Conservation (phyloP, 2,113 vertebrate genomes). For the Microtus ochrogaster region DNA sequence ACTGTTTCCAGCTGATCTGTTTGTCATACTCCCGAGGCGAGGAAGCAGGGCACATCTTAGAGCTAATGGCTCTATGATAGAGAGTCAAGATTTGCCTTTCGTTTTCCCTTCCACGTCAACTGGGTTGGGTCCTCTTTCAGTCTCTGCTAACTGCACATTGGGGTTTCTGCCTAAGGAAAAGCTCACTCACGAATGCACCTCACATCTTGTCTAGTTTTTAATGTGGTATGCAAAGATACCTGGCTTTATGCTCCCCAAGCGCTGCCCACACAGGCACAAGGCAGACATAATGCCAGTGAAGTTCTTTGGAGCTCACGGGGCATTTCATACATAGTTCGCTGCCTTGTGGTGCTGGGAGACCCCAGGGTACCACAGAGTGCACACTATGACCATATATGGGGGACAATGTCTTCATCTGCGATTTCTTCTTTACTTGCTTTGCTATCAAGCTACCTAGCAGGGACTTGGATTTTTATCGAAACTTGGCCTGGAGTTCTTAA, state of each 20-base stretch:
- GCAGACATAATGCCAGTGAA: not conserved
- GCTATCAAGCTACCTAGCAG: not conserved
- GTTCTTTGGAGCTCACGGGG: not conserved
- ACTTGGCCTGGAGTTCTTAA: constrained; percentile 31
- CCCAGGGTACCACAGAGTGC: not conserved
- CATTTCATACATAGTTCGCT: not conserved
- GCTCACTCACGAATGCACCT: not conserved
- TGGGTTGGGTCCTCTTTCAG: not conserved
- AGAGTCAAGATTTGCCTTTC: not conserved
- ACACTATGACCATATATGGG: accelerated
- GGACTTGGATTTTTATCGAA: constrained; percentile 66
- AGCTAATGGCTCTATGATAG: not conserved
- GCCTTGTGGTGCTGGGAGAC: not conserved
- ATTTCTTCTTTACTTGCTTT: not conserved
- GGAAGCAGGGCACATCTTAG: not conserved
- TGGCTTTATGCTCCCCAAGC: not conserved
- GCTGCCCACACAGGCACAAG: not conserved
- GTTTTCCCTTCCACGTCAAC: not conserved
- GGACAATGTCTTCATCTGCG: not conserved
- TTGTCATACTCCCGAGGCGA: not conserved
- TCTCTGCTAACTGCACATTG: not conserved
- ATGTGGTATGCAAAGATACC: not conserved
- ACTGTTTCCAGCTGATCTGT: not conserved
- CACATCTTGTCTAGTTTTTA: constrained; percentile 7
- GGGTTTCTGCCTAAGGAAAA: constrained; percentile 38